A percentile compares a stretch with the other conserved stretches of the same genome.
Conservation (phyloP, 2,888 invertebrate species). For the Actias luna region DNA sequence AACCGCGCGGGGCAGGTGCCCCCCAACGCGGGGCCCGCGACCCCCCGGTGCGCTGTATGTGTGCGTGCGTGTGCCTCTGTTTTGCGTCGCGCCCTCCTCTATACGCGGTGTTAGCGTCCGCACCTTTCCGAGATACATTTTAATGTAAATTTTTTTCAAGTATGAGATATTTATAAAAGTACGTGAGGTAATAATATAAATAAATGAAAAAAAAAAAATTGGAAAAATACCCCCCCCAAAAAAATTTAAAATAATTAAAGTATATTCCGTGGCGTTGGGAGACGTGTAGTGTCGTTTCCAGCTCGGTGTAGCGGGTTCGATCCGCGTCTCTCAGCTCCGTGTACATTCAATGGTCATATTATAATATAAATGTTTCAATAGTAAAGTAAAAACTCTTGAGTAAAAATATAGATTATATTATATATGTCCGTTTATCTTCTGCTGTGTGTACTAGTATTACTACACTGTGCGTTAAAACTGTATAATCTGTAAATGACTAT, state of each 20-base stretch:
- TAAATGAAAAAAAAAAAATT: too few relatives aligned
- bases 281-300: too few relatives aligned
- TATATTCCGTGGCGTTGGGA: constrained; percentile 25
- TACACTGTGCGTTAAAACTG: constrained; percentile 63
- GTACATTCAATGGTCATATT: constrained; percentile 59
- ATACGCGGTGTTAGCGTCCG: constrained; percentile 52
- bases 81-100: constrained; percentile 40
- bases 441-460: too few relatives aligned
- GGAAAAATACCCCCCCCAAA: constrained; percentile 70
- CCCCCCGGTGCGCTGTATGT: constrained; percentile 32
- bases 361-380: constrained; percentile 67
- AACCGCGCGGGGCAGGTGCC: constrained; percentile 27
- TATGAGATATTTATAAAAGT: constrained; percentile 80
- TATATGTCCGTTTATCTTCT: constrained; percentile 69
- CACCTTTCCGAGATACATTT: constrained; percentile 72
- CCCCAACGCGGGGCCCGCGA: constrained; percentile 22
- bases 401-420: constrained; percentile 74
- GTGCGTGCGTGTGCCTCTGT: constrained; percentile 50
- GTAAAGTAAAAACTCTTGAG: constrained; percentile 56
- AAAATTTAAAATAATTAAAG: constrained; percentile 33
- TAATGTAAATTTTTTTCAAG: constrained; percentile 80
- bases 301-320: constrained; percentile 23
- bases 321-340: constrained; percentile 42
- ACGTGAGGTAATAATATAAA: constrained; percentile 77
- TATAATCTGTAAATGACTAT: constrained; percentile 78